Percentiles rank a stretch among this genome's conserved stretches.
phyloP scores from a whole-genome alignment of 2,888 invertebrate species.

The Epistrophella euchroma region DNA sequence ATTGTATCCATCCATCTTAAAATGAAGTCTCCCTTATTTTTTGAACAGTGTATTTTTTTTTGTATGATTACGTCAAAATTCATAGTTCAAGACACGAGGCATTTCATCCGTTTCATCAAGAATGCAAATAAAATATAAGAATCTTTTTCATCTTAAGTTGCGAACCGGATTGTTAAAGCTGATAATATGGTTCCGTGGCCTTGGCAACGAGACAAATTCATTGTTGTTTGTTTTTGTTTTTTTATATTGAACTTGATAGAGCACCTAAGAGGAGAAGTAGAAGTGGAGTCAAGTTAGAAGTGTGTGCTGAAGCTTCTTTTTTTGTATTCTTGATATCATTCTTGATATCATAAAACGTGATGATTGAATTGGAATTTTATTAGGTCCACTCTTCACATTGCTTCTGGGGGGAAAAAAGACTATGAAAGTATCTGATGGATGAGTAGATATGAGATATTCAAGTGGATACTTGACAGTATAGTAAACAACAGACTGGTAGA shows the following conservation, averaged over 20 bases:
- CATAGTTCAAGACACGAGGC: constrained; percentile 11
- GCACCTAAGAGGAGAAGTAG: not conserved
- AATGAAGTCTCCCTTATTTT: not conserved
- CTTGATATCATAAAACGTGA: constrained; percentile 61
- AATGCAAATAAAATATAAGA: constrained; percentile 70
- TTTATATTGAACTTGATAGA: constrained; percentile 17
- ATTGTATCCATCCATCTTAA: no score
- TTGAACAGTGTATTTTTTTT: not conserved
- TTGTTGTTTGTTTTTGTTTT: constrained; percentile 22
- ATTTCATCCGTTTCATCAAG: constrained; percentile 49
- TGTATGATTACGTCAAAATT: constrained; percentile 4
- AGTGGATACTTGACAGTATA: constrained; percentile 35
- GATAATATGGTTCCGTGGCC: constrained; percentile 35
- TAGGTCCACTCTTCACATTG: constrained; percentile 23
- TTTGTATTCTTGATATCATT: constrained; percentile 40
- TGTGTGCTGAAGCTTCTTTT: constrained; percentile 27
- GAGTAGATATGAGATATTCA: constrained; percentile 26
- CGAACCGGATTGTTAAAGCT: constrained; percentile 53
- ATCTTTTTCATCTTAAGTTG: constrained; percentile 35
- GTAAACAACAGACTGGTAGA: constrained; percentile 35
- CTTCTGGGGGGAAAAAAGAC: constrained; percentile 23
- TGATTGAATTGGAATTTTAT: constrained; percentile 62
- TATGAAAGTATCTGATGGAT: constrained; percentile 40
- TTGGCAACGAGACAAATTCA: constrained; percentile 56
- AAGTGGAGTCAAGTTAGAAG: not conserved